Evolutionary conservation across 2,113 vertebrate genomes (phyloP), one percentile per base, ranked within the genome.

Genomic region (Ciconia boyciana): DNA sequence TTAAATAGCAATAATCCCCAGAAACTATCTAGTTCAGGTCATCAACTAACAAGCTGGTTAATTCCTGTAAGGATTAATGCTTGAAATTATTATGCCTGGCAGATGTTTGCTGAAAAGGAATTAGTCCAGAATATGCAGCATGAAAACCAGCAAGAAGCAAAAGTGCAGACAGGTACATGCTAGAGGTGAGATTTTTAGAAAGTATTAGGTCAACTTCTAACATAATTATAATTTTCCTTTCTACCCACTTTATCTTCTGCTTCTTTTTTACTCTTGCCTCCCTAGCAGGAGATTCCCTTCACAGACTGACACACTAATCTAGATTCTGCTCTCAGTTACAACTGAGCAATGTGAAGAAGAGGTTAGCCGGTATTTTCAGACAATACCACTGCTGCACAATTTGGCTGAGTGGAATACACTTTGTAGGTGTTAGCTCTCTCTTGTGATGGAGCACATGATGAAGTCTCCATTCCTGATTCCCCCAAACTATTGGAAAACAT

Each of bases 1-100:
- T 94, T 96, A 97, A 96, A 97, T 87, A 96, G 95, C 79, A 49
- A 57, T 97, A 96, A 97, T 94, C 96, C 90, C 74, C 88, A 78
- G 92, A 96, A 96, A 97, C 90, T 90, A 83, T 64, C 90, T 92
- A 74, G 87, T 89, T 89, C 87, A 92, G 96, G 92, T 96, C 92
- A 96, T 93, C 79, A 92, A 21, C 91, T 93, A 96, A 92, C 64
- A 96, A 90, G 75, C 93, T 90, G 76, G 48, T 82, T 96, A 96
- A 96, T 94, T 90, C 96, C 93, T 81, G 54, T 66, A 75, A 90
- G 94, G 95, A 97, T 96, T 97, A 96, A 96, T 87, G 82, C 65
- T 94, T 72, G 39, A 90, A 97, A 96, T 94, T 95, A 87, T 89
- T 78, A 90, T 29, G 43, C 14, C 64, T 96, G 92, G 86, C 85